phyloP scores from a whole-genome alignment of 1,140 invertebrate genomes.

The Drosophila watanabei region DNA sequence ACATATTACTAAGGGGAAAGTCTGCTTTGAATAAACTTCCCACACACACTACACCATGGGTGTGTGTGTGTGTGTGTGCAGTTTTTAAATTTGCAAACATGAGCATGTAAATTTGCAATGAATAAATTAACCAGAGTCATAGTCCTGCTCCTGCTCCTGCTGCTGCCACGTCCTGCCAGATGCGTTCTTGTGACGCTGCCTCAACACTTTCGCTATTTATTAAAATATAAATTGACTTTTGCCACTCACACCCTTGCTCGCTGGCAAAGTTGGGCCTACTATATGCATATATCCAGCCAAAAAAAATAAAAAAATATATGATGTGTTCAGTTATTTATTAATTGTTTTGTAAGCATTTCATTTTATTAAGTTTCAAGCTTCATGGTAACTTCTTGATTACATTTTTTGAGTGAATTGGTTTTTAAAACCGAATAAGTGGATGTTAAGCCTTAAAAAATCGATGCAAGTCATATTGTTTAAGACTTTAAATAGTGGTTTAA shows the following conservation, averaged over 20 bases:
- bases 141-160: constrained; percentile 8
- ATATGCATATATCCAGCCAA: not conserved
- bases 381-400: not conserved
- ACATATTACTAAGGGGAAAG: constrained; percentile 74
- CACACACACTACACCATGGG: not conserved
- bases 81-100: constrained; percentile 83
- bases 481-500: not conserved
- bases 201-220: constrained; percentile 81
- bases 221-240: constrained; percentile 72
- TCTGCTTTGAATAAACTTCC: constrained; percentile 80
- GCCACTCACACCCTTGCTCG: constrained; percentile 4
- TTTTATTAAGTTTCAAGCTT: not conserved
- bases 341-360: not conserved
- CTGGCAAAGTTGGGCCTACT: constrained; percentile 12
- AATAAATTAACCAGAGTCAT: constrained; percentile 77
- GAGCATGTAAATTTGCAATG: constrained; percentile 82
- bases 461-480: not conserved
- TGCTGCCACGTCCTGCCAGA: not conserved
- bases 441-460: not conserved
- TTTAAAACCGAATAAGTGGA: not conserved
- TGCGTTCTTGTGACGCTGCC: constrained; percentile 42
- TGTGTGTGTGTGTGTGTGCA: constrained; percentile 49
- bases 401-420: not conserved
- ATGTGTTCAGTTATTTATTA: not conserved
- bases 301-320: not conserved